A percentile compares a stretch with the other conserved stretches of the same genome.
Evolutionary conservation across 2,888 invertebrate species (phyloP).

Genomic region (Abrostola triplasia): DNA sequence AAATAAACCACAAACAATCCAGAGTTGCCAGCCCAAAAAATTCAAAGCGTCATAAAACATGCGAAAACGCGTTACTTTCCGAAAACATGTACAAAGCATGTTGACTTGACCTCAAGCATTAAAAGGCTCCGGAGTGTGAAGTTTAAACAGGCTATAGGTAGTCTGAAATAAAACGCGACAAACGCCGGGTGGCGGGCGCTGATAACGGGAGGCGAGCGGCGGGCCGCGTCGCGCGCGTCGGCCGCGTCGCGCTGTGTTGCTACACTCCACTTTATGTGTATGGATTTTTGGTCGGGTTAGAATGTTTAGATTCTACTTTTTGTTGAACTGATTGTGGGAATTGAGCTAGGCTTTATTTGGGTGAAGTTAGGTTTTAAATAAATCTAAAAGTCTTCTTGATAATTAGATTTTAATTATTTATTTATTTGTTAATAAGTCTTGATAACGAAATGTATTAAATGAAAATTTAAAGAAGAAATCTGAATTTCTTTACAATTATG

Average conservation of each 20-base stretch:
- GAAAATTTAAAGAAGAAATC: no score
- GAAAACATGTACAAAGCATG: conserved; percentile 57
- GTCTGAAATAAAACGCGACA: conserved; percentile 70
- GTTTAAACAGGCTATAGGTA: conserved; percentile 63
- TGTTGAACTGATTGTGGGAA: conserved; percentile 30
- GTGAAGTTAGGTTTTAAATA: background rate
- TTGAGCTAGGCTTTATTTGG: conserved; percentile 7
- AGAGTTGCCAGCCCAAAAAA: conserved; percentile 32
- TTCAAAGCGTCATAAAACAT: conserved; percentile 41
- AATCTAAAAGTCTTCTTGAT: background rate
- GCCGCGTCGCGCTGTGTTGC: conserved; percentile 48
- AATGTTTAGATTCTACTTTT: conserved; percentile 32
- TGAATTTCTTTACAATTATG: no score
- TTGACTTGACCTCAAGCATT: conserved; percentile 65
- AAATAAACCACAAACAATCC: conserved; percentile 10
- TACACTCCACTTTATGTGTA: conserved; percentile 47
- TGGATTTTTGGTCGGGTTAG: conserved; percentile 50
- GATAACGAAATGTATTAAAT: no score
- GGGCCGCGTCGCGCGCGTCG: conserved; percentile 46
- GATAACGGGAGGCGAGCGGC: conserved; percentile 62
- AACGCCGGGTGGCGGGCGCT: conserved; percentile 65
- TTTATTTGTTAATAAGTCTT: no score
- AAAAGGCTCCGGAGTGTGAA: conserved; percentile 62
- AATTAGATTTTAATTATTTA: no score
- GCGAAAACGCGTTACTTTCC: conserved; percentile 50